phyloP scores from a whole-genome alignment of 2,888 invertebrate species.

The Lasioglossum oenotherae region DNA sequence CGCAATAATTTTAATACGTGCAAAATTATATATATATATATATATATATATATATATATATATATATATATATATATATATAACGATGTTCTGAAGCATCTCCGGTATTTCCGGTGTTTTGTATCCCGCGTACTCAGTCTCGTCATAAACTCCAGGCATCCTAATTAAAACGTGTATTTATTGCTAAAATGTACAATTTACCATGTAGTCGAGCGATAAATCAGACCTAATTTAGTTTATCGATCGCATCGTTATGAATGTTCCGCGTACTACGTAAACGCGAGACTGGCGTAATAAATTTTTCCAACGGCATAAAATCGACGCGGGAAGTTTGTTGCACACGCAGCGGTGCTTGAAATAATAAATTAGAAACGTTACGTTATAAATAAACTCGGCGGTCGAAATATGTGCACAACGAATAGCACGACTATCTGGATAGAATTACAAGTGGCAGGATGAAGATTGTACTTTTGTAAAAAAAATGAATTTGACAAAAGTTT shows the following conservation, averaged over 20 bases:
- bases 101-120: neutral
- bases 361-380: neutral
- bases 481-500: too few species aligned
- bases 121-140: neutral
- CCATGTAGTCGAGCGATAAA: neutral
- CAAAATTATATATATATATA: neutral
- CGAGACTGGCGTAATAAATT: neutral
- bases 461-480: too few species aligned
- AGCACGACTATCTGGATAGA: too few species aligned
- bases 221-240: neutral
- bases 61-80: too few species aligned
- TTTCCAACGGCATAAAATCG: neutral
- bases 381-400: neutral
- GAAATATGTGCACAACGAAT: too few species aligned
- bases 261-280: neutral
- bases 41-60: too few species aligned
- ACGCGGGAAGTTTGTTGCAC: neutral
- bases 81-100: neutral
- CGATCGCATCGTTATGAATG: neutral
- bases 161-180: neutral
- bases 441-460: too few species aligned
- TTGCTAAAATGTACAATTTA: neutral
- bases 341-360: neutral
- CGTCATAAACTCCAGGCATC: too few species aligned
- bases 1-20: neutral